phyloP scores from a whole-genome alignment of 2,113 vertebrate genomes.

The Aspiorhynchus laticeps region DNA sequence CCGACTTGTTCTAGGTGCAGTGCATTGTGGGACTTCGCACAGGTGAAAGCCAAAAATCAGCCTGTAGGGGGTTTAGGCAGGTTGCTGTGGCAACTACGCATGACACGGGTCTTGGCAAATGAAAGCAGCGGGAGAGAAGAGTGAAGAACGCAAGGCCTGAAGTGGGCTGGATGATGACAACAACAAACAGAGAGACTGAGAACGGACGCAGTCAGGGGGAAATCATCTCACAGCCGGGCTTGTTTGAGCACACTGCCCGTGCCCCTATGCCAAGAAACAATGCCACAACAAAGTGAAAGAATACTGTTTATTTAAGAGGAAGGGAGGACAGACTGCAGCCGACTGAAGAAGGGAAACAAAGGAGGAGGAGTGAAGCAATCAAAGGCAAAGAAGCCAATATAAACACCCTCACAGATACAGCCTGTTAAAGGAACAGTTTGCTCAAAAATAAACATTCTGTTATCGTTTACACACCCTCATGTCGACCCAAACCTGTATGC shows the following conservation, averaged over 20 bases:
- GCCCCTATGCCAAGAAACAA: slow-evolving; percentile 20
- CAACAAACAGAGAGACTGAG: slow-evolving; percentile 44
- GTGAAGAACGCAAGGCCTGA: neutral
- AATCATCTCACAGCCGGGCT: slow-evolving; percentile 31
- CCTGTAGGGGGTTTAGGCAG: slow-evolving; percentile 53
- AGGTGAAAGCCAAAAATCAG: slow-evolving; percentile 63
- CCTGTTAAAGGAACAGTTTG: neutral
- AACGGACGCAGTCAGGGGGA: slow-evolving; percentile 26
- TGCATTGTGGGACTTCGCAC: slow-evolving; percentile 66
- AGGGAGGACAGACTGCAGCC: neutral
- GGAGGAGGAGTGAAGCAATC: slow-evolving; percentile 35
- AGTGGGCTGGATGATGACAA: slow-evolving; percentile 13
- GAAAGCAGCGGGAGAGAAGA: slow-evolving; percentile 57
- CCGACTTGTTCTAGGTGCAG: slow-evolving; percentile 28
- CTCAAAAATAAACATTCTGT: neutral
- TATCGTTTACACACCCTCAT: neutral
- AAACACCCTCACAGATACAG: slow-evolving; percentile 26
- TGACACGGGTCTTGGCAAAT: slow-evolving; percentile 65
- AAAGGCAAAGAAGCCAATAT: slow-evolving; percentile 43
- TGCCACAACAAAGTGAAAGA: slow-evolving; percentile 31
- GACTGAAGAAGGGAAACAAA: slow-evolving; percentile 15
- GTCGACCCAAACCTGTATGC: too few relatives aligned
- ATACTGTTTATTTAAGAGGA: slow-evolving; percentile 32
- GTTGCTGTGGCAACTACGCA: slow-evolving; percentile 71
- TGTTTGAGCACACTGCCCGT: slow-evolving; percentile 36